Evolutionary conservation across 2,113 vertebrate genomes (phyloP), one percentile per base, ranked within the genome.

Genomic region (Theristicus caerulescens): DNA sequence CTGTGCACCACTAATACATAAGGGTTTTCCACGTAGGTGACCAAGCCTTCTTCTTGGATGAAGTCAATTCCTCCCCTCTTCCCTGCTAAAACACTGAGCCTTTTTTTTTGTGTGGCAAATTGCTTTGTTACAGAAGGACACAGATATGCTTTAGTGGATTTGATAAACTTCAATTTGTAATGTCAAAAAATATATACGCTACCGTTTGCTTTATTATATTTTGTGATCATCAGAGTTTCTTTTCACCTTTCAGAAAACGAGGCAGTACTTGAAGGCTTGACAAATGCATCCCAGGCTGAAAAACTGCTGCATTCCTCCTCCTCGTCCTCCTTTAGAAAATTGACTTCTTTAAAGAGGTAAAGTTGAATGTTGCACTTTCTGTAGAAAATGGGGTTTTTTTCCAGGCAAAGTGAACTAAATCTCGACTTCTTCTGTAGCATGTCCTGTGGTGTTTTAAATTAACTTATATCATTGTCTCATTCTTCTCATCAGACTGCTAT

Each of bases 261-360:
- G 97, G 97, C 97, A 98, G 95, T 96, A 96, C 95, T 95, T 97
- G 97, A 97, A 98, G 90, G 96, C 97, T 95, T 97, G 97, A 98
- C 99, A 98, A 98, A 99, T 99, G 99, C 98, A 98, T 98, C 97
- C 98, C 98, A 96, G 89, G 97, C 97, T 98, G 97, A 98, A 98
- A 97, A 97, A 98, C 96, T 98, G 97, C 97, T 67, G 86, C 78
- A 97, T 98, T 98, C 98, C 98, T 98, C 97, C 96, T 96, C 95
- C 97, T 98, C 98, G 97, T 95, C 96, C 97, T 98, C 97, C 97
- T 96, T 98, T 98, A 99, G 98, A 99, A 97, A 98, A 99, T 62
- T 99, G 99, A 99, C 94, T 98, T 98, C 96, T 97, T 98, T 96
- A 97, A 98, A 98, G 98, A 99, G 99, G 99, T 99, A 98, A 98